Evolutionary conservation across 92 coral and sea anemone species (phyloP).

Genomic region (Heliopora coerulea): DNA sequence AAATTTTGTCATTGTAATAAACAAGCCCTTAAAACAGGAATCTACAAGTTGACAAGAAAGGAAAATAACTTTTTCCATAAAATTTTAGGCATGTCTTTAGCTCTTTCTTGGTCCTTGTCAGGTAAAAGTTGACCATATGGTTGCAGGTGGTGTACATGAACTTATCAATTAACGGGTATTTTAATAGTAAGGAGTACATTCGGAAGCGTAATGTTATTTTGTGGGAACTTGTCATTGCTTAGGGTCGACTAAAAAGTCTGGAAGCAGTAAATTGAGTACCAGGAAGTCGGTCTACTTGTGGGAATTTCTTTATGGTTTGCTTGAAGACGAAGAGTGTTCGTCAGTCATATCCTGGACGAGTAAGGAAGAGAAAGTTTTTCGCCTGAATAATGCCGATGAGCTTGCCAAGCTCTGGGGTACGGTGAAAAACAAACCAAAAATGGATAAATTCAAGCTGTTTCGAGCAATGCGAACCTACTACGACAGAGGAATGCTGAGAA

Average conservation of each 20-base stretch:
- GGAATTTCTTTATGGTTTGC: conserved; percentile 20
- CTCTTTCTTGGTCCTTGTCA: too few relatives aligned
- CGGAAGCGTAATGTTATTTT: too few relatives aligned
- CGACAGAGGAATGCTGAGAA: conserved; percentile 19
- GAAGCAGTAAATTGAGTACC: not conserved
- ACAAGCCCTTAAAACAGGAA: too few relatives aligned
- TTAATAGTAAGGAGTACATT: too few relatives aligned
- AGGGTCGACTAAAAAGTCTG: not conserved
- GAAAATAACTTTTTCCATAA: too few relatives aligned
- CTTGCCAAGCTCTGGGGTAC: conserved; percentile 23
- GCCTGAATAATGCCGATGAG: conserved; percentile 8
- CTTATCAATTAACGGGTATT: too few relatives aligned
- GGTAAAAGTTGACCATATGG: too few relatives aligned
- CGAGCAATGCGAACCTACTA: conserved; percentile 31
- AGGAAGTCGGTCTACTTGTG: conserved; percentile 8
- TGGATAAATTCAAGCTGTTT: conserved; percentile 19
- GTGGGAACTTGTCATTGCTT: not conserved
- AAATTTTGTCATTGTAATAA: too few relatives aligned
- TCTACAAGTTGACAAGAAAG: too few relatives aligned
- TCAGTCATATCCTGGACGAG: conserved; percentile 12
- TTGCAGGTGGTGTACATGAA: too few relatives aligned
- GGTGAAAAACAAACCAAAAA: conserved; percentile 9
- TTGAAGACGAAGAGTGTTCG: conserved; percentile 21
- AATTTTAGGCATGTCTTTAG: too few relatives aligned
- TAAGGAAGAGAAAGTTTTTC: not conserved